phyloP scores from a whole-genome alignment of 2,113 vertebrate species.

The Sceloporus tristichus region DNA sequence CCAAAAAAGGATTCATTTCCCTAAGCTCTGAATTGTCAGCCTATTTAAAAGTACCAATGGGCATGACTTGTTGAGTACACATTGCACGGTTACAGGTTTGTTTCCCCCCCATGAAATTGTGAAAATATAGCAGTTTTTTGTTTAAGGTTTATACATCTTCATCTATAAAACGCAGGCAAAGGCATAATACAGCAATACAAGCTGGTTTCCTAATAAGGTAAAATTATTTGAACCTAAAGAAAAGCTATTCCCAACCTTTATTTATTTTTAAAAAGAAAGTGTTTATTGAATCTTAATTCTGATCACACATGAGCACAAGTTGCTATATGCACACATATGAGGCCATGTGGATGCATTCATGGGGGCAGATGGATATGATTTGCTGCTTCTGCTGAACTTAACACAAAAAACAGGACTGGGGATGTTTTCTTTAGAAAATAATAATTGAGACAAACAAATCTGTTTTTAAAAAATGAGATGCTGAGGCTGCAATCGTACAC shows the following conservation, averaged over 20 bases:
- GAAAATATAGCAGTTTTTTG: conserved; percentile 72
- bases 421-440: conserved; percentile 34
- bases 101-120: conserved; percentile 56
- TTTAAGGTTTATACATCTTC: conserved; percentile 66
- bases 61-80: conserved; percentile 60
- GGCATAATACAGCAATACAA: conserved; percentile 64
- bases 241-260: conserved; percentile 61
- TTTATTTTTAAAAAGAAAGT: conserved; percentile 51
- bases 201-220: conserved; percentile 71
- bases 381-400: fast-evolving
- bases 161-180: conserved; percentile 75
- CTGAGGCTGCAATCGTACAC: not conserved
- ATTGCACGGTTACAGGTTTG: conserved; percentile 49
- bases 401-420: conserved; percentile 42
- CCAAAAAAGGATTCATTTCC: no score
- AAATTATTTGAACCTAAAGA: conserved; percentile 63
- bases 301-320: conserved; percentile 21
- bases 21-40: conserved; percentile 26
- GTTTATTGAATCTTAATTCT: conserved; percentile 33
- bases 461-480: not conserved
- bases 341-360: not conserved
- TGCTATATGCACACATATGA: conserved; percentile 15
- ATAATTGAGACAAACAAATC: conserved; percentile 15
- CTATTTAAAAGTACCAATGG: conserved; percentile 68
- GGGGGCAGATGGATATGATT: not conserved